A percentile compares a stretch with the other conserved stretches of the same genome.
Evolutionary conservation across 2,113 vertebrate genomes (phyloP).

Genomic region (Coryphaenoides rupestris): DNA sequence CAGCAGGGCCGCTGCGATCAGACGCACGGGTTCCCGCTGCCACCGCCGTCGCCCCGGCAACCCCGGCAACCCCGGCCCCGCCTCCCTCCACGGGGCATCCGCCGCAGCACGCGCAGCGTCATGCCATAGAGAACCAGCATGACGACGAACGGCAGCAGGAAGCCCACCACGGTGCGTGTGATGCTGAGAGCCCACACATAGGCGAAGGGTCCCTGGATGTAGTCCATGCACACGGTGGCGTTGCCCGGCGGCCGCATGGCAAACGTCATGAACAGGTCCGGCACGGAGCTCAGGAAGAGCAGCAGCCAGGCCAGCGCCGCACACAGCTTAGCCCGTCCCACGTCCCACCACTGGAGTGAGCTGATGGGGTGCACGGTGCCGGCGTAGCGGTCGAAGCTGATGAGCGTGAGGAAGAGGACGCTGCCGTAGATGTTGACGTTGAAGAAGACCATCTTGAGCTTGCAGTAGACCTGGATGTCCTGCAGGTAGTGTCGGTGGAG

Average conservation of each 20-base stretch:
- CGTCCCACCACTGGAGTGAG: conserved; percentile 75
- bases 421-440: conserved; percentile 76
- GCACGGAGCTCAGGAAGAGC: conserved; percentile 49
- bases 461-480: conserved; percentile 59
- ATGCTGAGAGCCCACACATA: conserved; percentile 53
- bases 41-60: conserved; percentile 15
- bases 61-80: conserved; percentile 31
- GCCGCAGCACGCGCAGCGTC: conserved; percentile 62
- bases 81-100: conserved; percentile 42
- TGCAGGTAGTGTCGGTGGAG: conserved; percentile 37
- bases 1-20: conserved; percentile 70
- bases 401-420: conserved; percentile 76
- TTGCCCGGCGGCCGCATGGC: conserved; percentile 13
- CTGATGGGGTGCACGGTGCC: conserved; percentile 74
- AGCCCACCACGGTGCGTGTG: conserved; percentile 62
- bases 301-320: conserved; percentile 60
- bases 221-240: conserved; percentile 40
- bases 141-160: conserved; percentile 66
- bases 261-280: conserved; percentile 65
- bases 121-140: conserved; percentile 68
- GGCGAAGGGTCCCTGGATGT: conserved; percentile 46
- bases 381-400: conserved; percentile 76
- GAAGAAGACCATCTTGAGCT: conserved; percentile 71
- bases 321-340: conserved; percentile 67
- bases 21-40: conserved; percentile 59